Evolutionary conservation across 2,888 invertebrate genomes (phyloP).

Genomic region (Tridacna gigas): DNA sequence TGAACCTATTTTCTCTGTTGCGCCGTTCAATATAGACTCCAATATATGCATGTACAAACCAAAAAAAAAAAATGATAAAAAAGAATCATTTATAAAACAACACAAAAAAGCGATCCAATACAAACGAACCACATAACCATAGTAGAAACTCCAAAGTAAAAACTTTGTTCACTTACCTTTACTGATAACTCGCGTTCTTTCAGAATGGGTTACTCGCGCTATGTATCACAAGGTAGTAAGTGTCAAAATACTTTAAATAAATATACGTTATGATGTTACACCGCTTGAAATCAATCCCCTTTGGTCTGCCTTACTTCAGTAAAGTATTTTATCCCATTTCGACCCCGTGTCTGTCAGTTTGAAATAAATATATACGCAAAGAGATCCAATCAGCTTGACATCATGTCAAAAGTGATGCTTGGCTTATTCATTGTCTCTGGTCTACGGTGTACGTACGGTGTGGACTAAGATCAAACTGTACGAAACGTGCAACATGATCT

Average conservation of each 20-base stretch:
- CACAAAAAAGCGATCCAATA: no score
- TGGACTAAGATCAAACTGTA: not conserved
- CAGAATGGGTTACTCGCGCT: conserved; percentile 20
- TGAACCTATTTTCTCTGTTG: no score
- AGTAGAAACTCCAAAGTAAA: no score
- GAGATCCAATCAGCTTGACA: conserved; percentile 34
- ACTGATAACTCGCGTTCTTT: conserved; percentile 11
- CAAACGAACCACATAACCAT: no score
- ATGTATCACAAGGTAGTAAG: conserved; percentile 39
- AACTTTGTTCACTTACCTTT: not conserved
- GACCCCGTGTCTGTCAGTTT: conserved; percentile 18
- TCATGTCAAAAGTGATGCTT: not conserved
- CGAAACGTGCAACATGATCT: not conserved
- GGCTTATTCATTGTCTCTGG: no score
- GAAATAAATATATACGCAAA: conserved; percentile 10
- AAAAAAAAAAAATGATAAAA: no score
- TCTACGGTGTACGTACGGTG: not conserved
- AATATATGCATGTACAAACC: no score
- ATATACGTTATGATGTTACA: conserved; percentile 18
- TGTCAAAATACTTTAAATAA: conserved; percentile 42
- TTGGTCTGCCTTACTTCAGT: conserved; percentile 29
- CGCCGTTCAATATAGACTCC: no score
- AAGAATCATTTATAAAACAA: no score
- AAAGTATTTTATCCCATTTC: not conserved
- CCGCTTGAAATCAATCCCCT: conserved; percentile 35